These are phyloP conservation scores for Mastomys natalensis DNA, from an alignment of 2,113 vertebrate species.

Conservation along the genomic window DNA sequence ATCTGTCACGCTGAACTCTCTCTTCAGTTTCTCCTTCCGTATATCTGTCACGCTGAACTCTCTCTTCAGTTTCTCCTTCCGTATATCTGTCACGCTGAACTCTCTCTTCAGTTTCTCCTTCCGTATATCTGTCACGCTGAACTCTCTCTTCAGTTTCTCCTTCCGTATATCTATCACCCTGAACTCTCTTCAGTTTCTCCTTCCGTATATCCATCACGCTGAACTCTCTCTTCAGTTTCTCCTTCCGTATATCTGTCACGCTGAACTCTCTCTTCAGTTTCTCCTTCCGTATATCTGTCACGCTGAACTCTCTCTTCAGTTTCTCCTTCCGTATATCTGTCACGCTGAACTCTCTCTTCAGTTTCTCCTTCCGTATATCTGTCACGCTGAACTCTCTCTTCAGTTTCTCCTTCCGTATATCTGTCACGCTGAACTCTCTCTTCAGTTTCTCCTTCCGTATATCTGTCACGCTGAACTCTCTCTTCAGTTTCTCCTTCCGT, in stretches of 20 bases:
- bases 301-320: background rate
- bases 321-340: background rate
- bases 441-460: background rate
- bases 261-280: no score
- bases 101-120: no score
- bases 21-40: background rate
- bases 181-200: background rate
- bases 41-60: background rate
- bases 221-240: no score
- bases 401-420: background rate
- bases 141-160: no score
- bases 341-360: background rate
- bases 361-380: background rate
- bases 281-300: background rate
- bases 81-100: background rate
- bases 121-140: background rate
- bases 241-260: background rate
- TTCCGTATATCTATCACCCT: background rate
- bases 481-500: background rate
- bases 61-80: no score
- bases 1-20: background rate
- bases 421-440: background rate
- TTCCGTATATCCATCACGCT: background rate
- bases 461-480: background rate
- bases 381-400: background rate